These are phyloP conservation scores for Piaya cayana DNA, from an alignment of 2,113 vertebrate genomes.

Conservation along the genomic window DNA sequence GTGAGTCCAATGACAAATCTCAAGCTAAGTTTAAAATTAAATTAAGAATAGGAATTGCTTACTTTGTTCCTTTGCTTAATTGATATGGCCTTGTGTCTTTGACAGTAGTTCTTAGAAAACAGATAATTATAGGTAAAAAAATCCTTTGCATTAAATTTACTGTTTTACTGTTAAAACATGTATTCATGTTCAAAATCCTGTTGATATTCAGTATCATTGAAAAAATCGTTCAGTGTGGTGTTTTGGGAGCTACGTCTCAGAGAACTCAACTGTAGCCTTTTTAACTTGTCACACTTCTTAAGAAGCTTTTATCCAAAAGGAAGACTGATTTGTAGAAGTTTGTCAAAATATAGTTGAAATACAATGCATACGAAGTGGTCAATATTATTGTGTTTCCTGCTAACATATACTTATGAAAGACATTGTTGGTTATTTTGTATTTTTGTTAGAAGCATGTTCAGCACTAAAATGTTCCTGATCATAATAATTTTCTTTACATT, in stretches of 20 bases:
- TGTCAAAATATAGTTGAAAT: not conserved
- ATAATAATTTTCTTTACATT: slow-evolving; percentile 75
- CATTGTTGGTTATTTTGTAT: slow-evolving; percentile 34
- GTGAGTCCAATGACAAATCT: slow-evolving; percentile 92
- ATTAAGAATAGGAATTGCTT: slow-evolving; percentile 64
- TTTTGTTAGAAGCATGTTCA: slow-evolving; percentile 54
- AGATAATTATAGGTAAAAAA: not conserved
- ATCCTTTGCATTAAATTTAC: not conserved
- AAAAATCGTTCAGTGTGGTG: not conserved
- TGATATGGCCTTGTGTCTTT: slow-evolving; percentile 12
- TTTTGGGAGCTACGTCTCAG: not conserved
- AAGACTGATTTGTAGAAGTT: not conserved
- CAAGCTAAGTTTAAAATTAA: slow-evolving; percentile 70
- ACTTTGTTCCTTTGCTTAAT: slow-evolving; percentile 47
- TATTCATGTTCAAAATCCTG: not conserved
- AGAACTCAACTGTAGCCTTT: not conserved
- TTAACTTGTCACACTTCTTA: not conserved
- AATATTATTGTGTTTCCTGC: not conserved
- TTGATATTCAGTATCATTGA: not conserved
- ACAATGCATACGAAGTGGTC: not conserved
- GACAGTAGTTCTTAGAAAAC: not conserved
- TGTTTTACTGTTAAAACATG: not conserved
- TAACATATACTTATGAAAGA: not conserved
- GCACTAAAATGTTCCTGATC: slow-evolving; percentile 62
- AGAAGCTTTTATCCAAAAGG: not conserved